phyloP scores from a whole-genome alignment of 2,113 vertebrate species.

The Cyphomyrus plagiostoma region DNA sequence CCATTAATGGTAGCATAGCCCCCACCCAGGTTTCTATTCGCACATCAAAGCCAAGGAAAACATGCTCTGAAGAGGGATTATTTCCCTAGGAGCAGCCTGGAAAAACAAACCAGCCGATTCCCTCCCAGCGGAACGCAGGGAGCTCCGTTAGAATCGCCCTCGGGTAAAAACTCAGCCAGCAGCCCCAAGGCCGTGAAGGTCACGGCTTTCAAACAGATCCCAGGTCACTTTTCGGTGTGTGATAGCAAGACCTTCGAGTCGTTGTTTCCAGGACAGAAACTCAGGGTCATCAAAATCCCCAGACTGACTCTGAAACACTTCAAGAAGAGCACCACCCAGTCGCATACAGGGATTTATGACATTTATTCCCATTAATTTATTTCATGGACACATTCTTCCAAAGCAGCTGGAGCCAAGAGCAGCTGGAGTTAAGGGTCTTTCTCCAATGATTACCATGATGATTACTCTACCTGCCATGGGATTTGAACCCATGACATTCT shows the following conservation, averaged over 20 bases:
- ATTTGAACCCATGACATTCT: not conserved
- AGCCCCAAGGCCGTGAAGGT: not conserved
- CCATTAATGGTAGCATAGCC: not conserved
- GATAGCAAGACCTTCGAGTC: not conserved
- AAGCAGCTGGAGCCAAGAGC: not conserved
- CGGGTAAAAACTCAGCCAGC: not conserved
- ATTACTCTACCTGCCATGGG: not conserved
- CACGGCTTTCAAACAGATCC: not conserved
- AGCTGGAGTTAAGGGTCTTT: not conserved
- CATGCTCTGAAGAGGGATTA: not conserved
- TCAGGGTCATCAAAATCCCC: not conserved
- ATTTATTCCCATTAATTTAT: not conserved
- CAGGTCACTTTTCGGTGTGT: not conserved
- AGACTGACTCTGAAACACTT: not conserved
- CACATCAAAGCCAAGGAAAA: conserved; percentile 2
- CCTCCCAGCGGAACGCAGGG: not conserved
- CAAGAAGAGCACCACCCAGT: not conserved
- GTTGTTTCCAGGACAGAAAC: not conserved
- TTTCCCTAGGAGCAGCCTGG: not conserved
- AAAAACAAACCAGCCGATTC: not conserved
- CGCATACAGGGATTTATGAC: not conserved
- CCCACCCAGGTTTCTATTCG: not conserved
- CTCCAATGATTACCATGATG: not conserved
- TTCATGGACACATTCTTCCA: not conserved
- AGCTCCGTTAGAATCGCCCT: not conserved